Percentiles rank a stretch among this genome's conserved stretches.
Conservation (phyloP, 2,888 invertebrate genomes). For the Diarsia rubi region DNA sequence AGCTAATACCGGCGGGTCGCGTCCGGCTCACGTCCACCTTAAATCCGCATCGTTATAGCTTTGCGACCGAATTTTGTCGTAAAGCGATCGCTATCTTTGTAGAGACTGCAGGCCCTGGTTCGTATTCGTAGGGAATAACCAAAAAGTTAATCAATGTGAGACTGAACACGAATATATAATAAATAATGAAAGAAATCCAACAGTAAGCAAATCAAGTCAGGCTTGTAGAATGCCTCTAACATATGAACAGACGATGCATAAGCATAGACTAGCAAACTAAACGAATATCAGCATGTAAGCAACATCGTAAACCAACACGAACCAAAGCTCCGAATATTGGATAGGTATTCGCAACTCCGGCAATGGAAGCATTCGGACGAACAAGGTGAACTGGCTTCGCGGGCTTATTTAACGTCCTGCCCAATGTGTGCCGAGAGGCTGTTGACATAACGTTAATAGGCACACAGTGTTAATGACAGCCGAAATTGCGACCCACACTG, state of each 20-base stretch:
- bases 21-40: too few relatives aligned
- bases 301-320: conserved; percentile 11
- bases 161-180: neutral
- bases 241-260: neutral
- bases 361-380: conserved; percentile 58
- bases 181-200: conserved; percentile 1
- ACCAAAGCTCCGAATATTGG: conserved; percentile 27
- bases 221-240: neutral
- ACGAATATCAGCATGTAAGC: neutral
- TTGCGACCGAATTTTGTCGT: too few relatives aligned
- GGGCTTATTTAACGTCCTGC: conserved; percentile 48
- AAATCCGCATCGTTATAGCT: too few relatives aligned
- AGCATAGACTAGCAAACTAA: neutral
- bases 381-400: conserved; percentile 65
- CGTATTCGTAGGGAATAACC: too few relatives aligned
- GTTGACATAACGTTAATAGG: conserved; percentile 46
- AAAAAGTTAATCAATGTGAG: neutral
- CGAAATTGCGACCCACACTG: conserved; percentile 43
- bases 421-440: conserved; percentile 47
- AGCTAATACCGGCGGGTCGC: too few relatives aligned
- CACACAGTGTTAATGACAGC: conserved; percentile 26
- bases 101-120: too few relatives aligned
- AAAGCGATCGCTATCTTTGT: too few relatives aligned
- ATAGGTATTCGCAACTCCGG: conserved; percentile 34
- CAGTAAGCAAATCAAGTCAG: neutral